Evolutionary conservation across 1,140 invertebrate genomes (phyloP).

Genomic region (Brachionus manjavacas): DNA sequence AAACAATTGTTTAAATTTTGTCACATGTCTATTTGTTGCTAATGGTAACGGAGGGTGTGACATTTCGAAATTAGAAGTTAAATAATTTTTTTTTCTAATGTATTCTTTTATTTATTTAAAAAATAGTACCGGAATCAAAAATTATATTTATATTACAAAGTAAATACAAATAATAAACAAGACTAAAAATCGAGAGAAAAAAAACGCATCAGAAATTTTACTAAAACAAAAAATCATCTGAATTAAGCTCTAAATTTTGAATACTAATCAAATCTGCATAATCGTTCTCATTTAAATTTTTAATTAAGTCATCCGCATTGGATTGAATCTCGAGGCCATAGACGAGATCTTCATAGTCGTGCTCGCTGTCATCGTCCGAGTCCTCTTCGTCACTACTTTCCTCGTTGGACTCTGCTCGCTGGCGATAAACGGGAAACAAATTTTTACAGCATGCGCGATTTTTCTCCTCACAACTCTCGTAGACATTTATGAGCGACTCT

Average conservation of each 20-base stretch:
- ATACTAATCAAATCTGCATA: neutral
- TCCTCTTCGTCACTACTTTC: neutral
- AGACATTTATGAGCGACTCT: neutral
- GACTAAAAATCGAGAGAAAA: neutral
- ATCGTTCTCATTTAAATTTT: neutral
- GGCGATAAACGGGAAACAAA: neutral
- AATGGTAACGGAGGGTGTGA: neutral
- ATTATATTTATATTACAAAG: neutral
- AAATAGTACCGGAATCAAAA: neutral
- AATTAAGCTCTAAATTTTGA: constrained; percentile 23
- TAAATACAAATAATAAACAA: neutral
- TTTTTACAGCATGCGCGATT: neutral
- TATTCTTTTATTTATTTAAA: neutral
- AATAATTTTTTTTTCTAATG: neutral
- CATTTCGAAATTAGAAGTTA: neutral
- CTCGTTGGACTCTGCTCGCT: neutral
- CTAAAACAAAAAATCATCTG: constrained; percentile 19
- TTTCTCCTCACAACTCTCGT: neutral
- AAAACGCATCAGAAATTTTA: neutral
- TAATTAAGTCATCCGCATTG: neutral
- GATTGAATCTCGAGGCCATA: neutral
- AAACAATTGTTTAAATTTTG: too few relatives aligned
- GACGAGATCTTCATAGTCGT: neutral
- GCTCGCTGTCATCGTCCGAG: neutral
- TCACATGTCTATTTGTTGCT: too few relatives aligned